Evolutionary conservation across 2,797 vertebrate species (phyloP), one percentile per base, ranked within the genome.

Genomic region (Zenarchopterus dispar): DNA sequence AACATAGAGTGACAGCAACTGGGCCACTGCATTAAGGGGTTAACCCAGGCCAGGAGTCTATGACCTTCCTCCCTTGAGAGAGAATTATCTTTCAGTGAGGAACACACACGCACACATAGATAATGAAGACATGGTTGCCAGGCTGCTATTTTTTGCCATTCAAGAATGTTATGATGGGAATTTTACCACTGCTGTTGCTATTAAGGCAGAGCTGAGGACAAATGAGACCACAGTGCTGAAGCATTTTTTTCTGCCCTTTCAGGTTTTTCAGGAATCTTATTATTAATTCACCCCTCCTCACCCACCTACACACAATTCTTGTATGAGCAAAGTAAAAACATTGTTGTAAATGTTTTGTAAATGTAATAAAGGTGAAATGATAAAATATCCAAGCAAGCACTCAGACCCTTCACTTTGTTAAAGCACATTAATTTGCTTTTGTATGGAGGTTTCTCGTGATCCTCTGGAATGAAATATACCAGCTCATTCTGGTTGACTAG

Each of bases 1-100:
- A 91, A 89, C 90, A 94, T 93, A 80, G 91, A 94, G 85, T 91
- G 90, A 90, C 87, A 91, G 92, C 80, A 60, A 80, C 88, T 69
- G 85, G 76, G 75, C 60, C 81, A 90, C 88, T 92, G 89, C 90
- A 92, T 94, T 91, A 91, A 88, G 89, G 78, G 90, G 88, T 87
- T 91, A 88, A 90, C 82, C 81, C 88, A 91, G 86, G 87, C 83
- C 87, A 86, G 70, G 65, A 88, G 92, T 91, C 84, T 21, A 55
- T 81, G 89, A 93, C 92, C 93, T 82, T 60, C 54, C 57, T 55
- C 89, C 86, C 83, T 42, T 2, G 89, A 75, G 89, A 87, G 79
- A 31, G 62, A 84, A 91, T 90, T 82, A 90, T 89, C 78, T 84
- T 63, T 77, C 72, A 28, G 65, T 50, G 53, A 81, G 62, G 65